These are phyloP conservation scores for Hydriomena furcata DNA, from an alignment of 2,888 invertebrate genomes.

Conservation along the genomic window DNA sequence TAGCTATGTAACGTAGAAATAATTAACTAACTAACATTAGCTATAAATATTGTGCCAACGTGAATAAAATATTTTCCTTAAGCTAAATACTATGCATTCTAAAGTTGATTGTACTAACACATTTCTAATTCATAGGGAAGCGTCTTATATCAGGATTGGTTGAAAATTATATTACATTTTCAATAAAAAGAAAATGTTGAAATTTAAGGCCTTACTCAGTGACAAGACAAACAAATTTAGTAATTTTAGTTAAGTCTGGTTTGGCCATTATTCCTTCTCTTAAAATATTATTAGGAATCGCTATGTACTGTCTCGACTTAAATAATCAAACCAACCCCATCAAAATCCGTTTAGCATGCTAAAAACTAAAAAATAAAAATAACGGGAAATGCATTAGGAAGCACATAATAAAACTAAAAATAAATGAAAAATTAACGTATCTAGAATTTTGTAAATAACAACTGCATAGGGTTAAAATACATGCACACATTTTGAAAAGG, in stretches of 20 bases:
- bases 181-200: background rate
- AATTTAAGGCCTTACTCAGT: background rate
- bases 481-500: conserved; percentile 57
- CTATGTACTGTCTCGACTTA: no score
- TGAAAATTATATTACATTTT: background rate
- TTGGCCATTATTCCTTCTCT: no score
- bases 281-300: no score
- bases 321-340: conserved; percentile 22
- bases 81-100: conserved; percentile 51
- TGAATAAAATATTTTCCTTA: conserved; percentile 31
- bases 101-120: conserved; percentile 70
- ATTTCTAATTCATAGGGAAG: conserved; percentile 56
- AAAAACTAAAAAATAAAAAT: conserved; percentile 29
- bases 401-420: conserved; percentile 42
- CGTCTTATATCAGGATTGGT: conserved; percentile 55
- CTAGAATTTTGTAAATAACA: conserved; percentile 47
- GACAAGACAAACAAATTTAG: background rate
- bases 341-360: conserved; percentile 13
- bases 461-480: conserved; percentile 53
- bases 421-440: conserved; percentile 33
- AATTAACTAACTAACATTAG: conserved; percentile 60
- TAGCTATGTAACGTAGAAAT: conserved; percentile 39
- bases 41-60: conserved; percentile 53
- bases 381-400: conserved; percentile 54
- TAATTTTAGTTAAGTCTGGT: no score